Base-by-base conservation (phyloP, 53 echinoderm and acorn worm genomes). In the Henricia sp. region DNA sequence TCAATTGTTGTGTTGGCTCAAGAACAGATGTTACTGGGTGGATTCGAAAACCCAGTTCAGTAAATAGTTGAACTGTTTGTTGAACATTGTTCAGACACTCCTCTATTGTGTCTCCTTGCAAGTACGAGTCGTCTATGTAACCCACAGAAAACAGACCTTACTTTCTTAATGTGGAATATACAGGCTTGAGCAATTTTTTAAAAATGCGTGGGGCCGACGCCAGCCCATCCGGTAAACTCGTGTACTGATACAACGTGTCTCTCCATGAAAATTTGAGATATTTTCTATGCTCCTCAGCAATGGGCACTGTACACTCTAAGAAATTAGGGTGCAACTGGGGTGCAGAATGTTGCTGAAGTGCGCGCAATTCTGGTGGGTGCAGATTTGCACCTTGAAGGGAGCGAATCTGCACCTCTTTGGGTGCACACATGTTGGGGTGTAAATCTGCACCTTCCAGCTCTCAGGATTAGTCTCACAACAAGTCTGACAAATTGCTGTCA, bases 301-400 rank as follows among this genome's bases (percentile, higher is more conserved):
- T 82, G 24, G 87, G 87, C 16, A 91, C 87, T 36, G 83, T 60
- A 72, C 82, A 91, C n/a, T n/a, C n/a, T n/a, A n/a, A n/a, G n/a
- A n/a, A n/a, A n/a, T n/a, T n/a, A n/a, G n/a, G n/a, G n/a, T n/a
- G n/a, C n/a, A n/a, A n/a, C n/a, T n/a, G n/a, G n/a, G n/a, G n/a
- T n/a, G n/a, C n/a, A n/a, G n/a, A n/a, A n/a, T n/a, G n/a, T n/a
- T n/a, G n/a, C n/a, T n/a, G n/a, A n/a, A n/a, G n/a, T n/a, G n/a
- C n/a, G n/a, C n/a, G n/a, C n/a, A n/a, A n/a, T n/a, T n/a, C n/a
- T n/a, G n/a, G n/a, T n/a, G n/a, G n/a, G n/a, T n/a, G n/a, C n/a
- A n/a, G n/a, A n/a, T n/a, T n/a, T n/a, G n/a, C n/a, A n/a, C n/a
- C n/a, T n/a, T n/a, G n/a, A n/a, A n/a, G n/a, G n/a, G n/a, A n/a